These are phyloP conservation scores for Cantharis nigra DNA, from an alignment of 2,888 invertebrate genomes.

Conservation along the genomic window DNA sequence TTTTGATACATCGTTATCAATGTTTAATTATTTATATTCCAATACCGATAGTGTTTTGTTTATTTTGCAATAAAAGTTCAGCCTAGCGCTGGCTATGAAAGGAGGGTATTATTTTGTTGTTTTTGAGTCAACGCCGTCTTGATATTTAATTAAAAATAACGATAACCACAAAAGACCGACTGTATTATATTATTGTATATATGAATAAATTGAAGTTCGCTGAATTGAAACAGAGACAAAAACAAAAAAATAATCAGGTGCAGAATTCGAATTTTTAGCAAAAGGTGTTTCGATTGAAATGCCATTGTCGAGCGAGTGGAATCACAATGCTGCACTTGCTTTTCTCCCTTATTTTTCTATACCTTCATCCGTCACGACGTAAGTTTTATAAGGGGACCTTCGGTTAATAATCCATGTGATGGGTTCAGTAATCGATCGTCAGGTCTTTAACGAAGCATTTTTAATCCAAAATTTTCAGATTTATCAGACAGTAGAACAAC, in stretches of 20 bases:
- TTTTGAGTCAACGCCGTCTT: background rate
- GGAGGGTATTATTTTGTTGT: background rate
- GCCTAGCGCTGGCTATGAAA: background rate
- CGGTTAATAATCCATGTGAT: background rate
- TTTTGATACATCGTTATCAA: conserved; percentile 24
- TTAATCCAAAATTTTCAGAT: background rate
- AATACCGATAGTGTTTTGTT: background rate
- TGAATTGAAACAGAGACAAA: background rate
- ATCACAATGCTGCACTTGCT: background rate
- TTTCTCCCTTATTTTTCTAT: background rate
- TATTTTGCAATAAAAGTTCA: background rate
- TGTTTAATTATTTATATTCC: conserved; percentile 22
- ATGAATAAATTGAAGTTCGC: background rate
- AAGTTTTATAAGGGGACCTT: background rate
- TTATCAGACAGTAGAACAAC: no score
- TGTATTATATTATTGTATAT: background rate
- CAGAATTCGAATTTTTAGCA: background rate
- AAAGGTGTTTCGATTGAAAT: background rate
- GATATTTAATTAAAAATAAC: background rate
- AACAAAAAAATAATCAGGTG: background rate
- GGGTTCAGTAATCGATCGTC: background rate
- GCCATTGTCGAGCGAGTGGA: background rate
- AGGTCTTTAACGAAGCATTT: background rate
- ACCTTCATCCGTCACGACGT: background rate
- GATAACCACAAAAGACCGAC: background rate